These are phyloP conservation scores for Venturia canescens DNA, from an alignment of 1,140 invertebrate genomes.

Conservation along the genomic window DNA sequence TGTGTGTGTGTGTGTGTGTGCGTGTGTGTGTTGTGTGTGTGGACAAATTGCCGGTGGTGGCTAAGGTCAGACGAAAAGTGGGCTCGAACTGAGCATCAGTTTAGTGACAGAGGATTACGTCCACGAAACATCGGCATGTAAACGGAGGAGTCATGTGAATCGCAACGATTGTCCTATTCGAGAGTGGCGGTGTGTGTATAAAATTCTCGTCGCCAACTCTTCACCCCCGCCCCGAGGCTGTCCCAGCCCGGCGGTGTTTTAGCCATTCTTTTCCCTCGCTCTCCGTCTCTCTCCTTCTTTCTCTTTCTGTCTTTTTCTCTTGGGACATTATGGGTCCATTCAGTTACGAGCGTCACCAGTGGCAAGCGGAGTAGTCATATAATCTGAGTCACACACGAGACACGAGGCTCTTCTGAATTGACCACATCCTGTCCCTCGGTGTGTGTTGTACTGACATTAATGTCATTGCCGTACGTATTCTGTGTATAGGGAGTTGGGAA, in stretches of 20 bases:
- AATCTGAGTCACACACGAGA: slow-evolving; percentile 73
- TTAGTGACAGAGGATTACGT: slow-evolving; percentile 31
- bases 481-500: slow-evolving; percentile 39
- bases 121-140: slow-evolving; percentile 20
- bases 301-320: slow-evolving; percentile 32
- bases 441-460: slow-evolving; percentile 68
- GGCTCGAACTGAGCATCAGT: slow-evolving; percentile 30
- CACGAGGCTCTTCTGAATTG: slow-evolving; percentile 73
- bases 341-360: slow-evolving; percentile 55
- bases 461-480: slow-evolving; percentile 71
- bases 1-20: slow-evolving; percentile 13
- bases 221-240: not conserved
- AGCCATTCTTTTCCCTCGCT: slow-evolving; percentile 39
- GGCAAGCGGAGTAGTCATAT: slow-evolving; percentile 56
- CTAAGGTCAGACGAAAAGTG: slow-evolving; percentile 40
- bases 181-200: slow-evolving; percentile 6
- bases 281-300: slow-evolving; percentile 41
- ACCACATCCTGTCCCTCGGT: slow-evolving; percentile 72
- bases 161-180: slow-evolving; percentile 40
- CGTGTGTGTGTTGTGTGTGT: not conserved
- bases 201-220: slow-evolving; percentile 37
- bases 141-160: slow-evolving; percentile 34
- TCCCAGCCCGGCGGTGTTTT: not conserved
- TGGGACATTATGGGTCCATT: slow-evolving; percentile 30
- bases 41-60: slow-evolving; percentile 25